Conservation (phyloP, 2,797 vertebrate species). For the Pseudocheirus occidentalis region DNA sequence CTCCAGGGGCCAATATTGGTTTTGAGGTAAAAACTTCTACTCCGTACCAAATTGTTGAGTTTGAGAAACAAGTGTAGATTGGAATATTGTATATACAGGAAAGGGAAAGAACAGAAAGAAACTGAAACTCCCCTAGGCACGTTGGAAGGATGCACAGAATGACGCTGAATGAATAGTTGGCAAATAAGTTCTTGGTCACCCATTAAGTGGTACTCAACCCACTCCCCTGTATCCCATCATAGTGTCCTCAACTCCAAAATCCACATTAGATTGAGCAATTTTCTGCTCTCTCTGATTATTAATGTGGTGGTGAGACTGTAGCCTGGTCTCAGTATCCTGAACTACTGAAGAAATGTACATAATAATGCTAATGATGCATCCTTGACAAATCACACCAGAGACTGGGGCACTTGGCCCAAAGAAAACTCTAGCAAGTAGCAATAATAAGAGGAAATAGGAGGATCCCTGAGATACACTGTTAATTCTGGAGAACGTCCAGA, state of each 20-base stretch:
- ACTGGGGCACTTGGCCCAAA: constrained; percentile 12
- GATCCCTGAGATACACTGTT: not conserved
- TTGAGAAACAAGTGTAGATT: too few relatives aligned
- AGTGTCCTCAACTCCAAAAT: constrained; percentile 58
- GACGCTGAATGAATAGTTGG: not conserved
- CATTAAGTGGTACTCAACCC: not conserved
- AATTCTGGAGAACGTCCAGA: not conserved
- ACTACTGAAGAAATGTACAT: constrained; percentile 49
- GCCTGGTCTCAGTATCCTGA: constrained; percentile 37
- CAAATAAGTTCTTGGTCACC: not conserved
- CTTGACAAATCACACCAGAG: constrained; percentile 14
- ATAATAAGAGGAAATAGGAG: not conserved
- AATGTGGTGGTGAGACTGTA: constrained; percentile 37
- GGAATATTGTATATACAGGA: not conserved
- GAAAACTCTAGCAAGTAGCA: constrained; percentile 3
- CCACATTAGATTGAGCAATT: constrained; percentile 58
- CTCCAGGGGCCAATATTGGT: not conserved
- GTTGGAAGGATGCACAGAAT: not conserved
- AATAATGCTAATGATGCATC: constrained; percentile 37
- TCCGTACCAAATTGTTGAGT: not conserved
- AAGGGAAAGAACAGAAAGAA: not conserved
- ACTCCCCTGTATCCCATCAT: constrained; percentile 14
- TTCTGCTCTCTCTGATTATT: constrained; percentile 59
- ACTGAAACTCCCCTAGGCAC: not conserved
- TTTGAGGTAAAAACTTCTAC: not conserved